These are phyloP conservation scores for Spongilla lacustris DNA, from an alignment of 37 sponge, comb jelly and placozoan species.

Conservation along the genomic window DNA sequence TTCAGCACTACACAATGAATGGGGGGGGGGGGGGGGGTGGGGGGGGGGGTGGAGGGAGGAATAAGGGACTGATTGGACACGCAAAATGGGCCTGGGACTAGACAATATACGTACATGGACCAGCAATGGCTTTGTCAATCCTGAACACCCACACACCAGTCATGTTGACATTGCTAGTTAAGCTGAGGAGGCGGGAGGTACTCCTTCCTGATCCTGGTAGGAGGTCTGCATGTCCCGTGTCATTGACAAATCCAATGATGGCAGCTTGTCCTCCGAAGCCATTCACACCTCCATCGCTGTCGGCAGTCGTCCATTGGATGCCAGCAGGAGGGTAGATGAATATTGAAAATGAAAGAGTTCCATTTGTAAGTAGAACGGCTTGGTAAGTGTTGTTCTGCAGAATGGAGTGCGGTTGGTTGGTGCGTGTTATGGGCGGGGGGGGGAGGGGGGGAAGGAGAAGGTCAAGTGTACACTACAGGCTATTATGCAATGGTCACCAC, in stretches of 20 bases:
- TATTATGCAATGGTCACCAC: not conserved
- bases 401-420: not conserved
- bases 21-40: too few species aligned
- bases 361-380: not conserved
- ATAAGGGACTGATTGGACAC: too few species aligned
- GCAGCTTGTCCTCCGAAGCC: not conserved
- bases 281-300: not conserved
- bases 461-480: not conserved
- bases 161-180: not conserved
- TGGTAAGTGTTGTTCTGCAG: not conserved
- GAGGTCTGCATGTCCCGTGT: not conserved
- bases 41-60: too few species aligned
- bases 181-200: not conserved
- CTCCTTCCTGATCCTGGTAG: not conserved
- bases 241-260: not conserved
- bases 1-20: not conserved
- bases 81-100: too few species aligned
- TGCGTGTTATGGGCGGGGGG: constrained; percentile 21
- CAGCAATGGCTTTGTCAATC: not conserved
- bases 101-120: not conserved
- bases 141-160: not conserved
- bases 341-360: not conserved
- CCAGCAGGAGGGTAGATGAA: not conserved
- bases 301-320: not conserved
- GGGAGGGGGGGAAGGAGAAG: not conserved